A percentile compares a stretch with the other conserved stretches of the same genome.
phyloP scores from a whole-genome alignment of 64 coral and sea anemone genomes.

The Anthopleura sola region DNA sequence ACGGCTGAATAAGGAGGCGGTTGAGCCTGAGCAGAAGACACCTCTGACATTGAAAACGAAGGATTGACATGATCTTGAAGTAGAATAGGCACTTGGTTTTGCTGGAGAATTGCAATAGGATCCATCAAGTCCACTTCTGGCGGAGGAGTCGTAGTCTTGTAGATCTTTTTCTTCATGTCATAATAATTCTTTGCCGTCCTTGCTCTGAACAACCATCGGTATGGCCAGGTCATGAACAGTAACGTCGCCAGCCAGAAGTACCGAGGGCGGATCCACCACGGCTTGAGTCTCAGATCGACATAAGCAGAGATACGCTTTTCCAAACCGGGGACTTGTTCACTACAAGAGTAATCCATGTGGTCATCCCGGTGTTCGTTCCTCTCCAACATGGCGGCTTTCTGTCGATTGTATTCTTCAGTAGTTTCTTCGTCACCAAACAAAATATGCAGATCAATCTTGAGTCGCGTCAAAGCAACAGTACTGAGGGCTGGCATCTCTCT shows the following conservation, averaged over 20 bases:
- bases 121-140: constrained; percentile 59
- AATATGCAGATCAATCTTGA: constrained; percentile 52
- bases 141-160: constrained; percentile 57
- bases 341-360: constrained; percentile 44
- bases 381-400: constrained; percentile 50
- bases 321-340: constrained; percentile 44
- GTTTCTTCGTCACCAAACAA: constrained; percentile 82
- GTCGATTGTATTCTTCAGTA: constrained; percentile 37
- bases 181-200: constrained; percentile 72
- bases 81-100: neutral
- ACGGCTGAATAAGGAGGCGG: neutral
- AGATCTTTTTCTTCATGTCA: constrained; percentile 65
- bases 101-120: constrained; percentile 50
- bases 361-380: constrained; percentile 63
- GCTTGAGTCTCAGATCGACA: constrained; percentile 38
- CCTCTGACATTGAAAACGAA: neutral
- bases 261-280: constrained; percentile 58
- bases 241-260: constrained; percentile 82
- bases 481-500: constrained; percentile 70
- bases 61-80: neutral
- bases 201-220: constrained; percentile 80
- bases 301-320: constrained; percentile 76
- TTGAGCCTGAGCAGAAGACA: neutral
- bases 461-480: constrained; percentile 41
- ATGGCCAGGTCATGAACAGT: constrained; percentile 73